These are phyloP conservation scores for Lasioglossum marginatum DNA, from an alignment of 2,888 invertebrate species.

Conservation along the genomic window DNA sequence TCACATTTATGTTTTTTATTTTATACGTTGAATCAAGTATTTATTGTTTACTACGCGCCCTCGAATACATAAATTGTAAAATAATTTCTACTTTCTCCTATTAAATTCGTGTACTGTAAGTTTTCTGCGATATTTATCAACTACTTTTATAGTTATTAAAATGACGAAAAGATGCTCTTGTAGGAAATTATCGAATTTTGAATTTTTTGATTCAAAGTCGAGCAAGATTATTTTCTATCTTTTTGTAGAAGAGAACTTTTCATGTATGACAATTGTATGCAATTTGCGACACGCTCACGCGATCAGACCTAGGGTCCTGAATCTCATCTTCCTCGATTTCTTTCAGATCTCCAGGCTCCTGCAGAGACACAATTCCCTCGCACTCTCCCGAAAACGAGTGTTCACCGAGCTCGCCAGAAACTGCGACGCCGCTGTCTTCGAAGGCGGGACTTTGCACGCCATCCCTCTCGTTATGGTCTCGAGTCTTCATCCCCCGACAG, in stretches of 20 bases:
- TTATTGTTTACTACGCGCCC: neutral
- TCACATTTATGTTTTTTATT: neutral
- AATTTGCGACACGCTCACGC: neutral
- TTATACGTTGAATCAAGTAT: neutral
- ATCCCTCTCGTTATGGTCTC: constrained; percentile 47
- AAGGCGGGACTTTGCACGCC: constrained; percentile 67
- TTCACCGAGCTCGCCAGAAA: constrained; percentile 80
- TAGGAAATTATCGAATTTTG: neutral
- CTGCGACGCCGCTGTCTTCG: constrained; percentile 80
- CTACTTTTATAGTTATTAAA: neutral
- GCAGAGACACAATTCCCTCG: constrained; percentile 73
- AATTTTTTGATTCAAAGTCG: neutral
- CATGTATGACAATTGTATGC: neutral
- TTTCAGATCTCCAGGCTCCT: constrained; percentile 60
- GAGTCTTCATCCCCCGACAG: constrained; percentile 62
- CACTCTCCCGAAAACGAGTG: constrained; percentile 76
- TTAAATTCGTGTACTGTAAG: neutral
- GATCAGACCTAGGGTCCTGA: constrained; percentile 74
- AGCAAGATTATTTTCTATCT: neutral
- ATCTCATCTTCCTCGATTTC: constrained; percentile 68
- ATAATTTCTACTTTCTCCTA: neutral
- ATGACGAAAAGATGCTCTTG: neutral
- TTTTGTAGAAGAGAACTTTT: neutral
- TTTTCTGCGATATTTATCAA: neutral
- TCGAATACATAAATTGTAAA: neutral